A percentile compares a stretch with the other conserved stretches of the same genome.
Evolutionary conservation across 1,140 invertebrate species (phyloP).

Genomic region (Diprion similis): DNA sequence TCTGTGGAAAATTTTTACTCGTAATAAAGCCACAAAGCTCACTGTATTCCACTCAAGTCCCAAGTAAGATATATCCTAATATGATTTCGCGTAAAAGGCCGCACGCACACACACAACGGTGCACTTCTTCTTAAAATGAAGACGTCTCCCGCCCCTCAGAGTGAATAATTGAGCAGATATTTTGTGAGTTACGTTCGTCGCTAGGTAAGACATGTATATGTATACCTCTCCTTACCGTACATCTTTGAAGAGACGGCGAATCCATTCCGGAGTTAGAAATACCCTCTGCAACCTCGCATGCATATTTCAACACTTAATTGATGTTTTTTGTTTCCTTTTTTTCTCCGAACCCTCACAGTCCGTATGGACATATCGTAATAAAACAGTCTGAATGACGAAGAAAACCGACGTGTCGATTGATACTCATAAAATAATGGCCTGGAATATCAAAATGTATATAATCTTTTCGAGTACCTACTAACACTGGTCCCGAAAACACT

Average conservation of each 20-base stretch:
- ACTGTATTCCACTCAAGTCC: neutral
- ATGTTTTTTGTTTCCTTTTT: slow-evolving; percentile 11
- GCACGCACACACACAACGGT: slow-evolving; percentile 7
- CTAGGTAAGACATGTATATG: slow-evolving; percentile 15
- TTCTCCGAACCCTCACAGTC: neutral
- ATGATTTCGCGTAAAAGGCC: slow-evolving; percentile 12
- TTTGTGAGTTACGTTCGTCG: slow-evolving; percentile 17
- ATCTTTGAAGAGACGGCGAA: slow-evolving; percentile 3
- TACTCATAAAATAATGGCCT: no score
- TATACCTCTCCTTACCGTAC: neutral
- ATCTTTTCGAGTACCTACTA: no score
- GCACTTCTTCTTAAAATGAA: neutral
- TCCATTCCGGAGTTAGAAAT: neutral
- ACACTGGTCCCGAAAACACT: no score
- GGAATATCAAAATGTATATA: no score
- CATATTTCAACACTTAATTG: slow-evolving; percentile 19
- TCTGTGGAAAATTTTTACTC: neutral
- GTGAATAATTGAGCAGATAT: slow-evolving; percentile 20
- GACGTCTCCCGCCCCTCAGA: slow-evolving; percentile 8
- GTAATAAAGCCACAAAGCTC: slow-evolving; percentile 2
- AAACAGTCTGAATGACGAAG: no score
- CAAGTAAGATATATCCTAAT: slow-evolving; percentile 12
- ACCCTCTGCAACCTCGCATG: slow-evolving; percentile 6
- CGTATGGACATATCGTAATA: neutral
- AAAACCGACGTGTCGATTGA: no score